Conservation (phyloP, 2,797 vertebrate genomes). For the Acropternis orthonyx region DNA sequence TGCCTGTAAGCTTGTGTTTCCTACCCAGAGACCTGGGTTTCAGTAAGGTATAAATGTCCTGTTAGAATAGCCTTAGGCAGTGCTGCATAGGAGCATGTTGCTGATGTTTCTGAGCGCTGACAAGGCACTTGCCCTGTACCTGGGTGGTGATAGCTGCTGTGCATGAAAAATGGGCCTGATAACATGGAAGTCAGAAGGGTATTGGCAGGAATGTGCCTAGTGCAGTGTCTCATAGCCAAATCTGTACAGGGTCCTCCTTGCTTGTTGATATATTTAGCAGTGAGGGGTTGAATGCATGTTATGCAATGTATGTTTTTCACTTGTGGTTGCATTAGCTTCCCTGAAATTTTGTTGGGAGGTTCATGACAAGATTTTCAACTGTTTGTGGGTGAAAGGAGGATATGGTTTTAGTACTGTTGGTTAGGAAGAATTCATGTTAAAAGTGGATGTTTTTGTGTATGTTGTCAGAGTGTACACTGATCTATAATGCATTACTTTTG, state of each 20-base stretch:
- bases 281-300: rapidly evolving
- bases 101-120: neutral
- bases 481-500: neutral
- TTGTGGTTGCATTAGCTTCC: neutral
- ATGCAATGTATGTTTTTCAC: neutral
- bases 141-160: neutral
- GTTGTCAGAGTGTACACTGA: neutral
- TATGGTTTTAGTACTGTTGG: neutral
- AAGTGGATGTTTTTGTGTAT: neutral
- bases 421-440: neutral
- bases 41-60: neutral
- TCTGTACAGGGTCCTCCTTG: neutral
- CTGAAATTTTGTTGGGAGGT: neutral
- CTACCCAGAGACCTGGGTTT: neutral
- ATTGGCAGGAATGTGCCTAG: neutral
- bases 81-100: rapidly evolving
- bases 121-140: neutral
- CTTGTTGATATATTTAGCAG: neutral
- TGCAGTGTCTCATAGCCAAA: neutral
- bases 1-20: neutral
- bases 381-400: neutral
- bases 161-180: neutral
- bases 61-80: neutral
- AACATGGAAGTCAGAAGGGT: neutral
- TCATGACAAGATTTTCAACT: neutral